Evolutionary conservation across 2,888 invertebrate genomes (phyloP).

Genomic region (Megastigmus dorsalis): DNA sequence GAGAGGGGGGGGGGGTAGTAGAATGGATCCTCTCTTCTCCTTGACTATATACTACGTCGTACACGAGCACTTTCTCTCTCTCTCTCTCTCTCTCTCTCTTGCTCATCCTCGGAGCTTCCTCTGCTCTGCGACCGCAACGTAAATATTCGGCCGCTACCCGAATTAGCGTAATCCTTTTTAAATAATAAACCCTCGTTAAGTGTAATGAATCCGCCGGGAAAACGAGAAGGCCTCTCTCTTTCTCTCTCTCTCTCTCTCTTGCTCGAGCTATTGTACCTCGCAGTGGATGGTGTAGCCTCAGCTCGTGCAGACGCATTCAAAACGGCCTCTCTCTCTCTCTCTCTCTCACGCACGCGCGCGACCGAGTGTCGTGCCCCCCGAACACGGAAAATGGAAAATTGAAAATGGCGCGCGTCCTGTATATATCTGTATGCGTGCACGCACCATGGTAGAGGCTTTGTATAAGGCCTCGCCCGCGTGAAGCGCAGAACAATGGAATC

Average conservation of each 20-base stretch:
- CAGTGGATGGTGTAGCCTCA: no score
- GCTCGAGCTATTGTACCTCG: no score
- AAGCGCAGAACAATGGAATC: no score
- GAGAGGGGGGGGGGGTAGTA: no score
- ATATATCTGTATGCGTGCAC: no score
- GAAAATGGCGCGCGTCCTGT: conserved; percentile 10
- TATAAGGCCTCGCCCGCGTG: no score
- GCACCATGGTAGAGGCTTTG: no score
- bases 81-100: neutral
- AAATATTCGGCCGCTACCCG: conserved; percentile 56
- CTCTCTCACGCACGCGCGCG: neutral
- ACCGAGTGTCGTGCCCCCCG: no score
- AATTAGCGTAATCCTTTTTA: conserved; percentile 66
- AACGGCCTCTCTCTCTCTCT: neutral
- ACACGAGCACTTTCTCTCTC: neutral
- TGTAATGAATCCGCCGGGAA: conserved; percentile 66
- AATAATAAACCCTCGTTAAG: conserved; percentile 69
- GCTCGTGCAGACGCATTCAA: no score
- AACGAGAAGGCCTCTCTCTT: conserved; percentile 30
- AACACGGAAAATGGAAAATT: neutral
- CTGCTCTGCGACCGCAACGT: conserved; percentile 44
- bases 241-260: neutral
- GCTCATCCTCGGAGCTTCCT: conserved; percentile 22
- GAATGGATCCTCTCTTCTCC: neutral
- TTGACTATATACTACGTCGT: no score